Conservation (phyloP, 2,113 vertebrate genomes). For the Astatotilapia flaviijosephi region DNA sequence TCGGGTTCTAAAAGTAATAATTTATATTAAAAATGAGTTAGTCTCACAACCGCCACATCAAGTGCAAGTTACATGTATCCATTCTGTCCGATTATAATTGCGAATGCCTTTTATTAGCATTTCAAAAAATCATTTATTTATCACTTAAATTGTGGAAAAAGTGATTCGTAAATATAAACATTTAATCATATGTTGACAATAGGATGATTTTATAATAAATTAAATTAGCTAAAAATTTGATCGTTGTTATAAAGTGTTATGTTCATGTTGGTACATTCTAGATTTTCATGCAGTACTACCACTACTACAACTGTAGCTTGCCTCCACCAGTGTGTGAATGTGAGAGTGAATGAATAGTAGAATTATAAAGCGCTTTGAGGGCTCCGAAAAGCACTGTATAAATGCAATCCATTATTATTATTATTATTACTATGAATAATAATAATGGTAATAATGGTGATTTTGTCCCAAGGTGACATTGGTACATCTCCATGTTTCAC, state of each 20-base stretch:
- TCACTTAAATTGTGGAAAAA: too few species aligned
- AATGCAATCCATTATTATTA: too few species aligned
- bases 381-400: too few species aligned
- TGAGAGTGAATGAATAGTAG: too few species aligned
- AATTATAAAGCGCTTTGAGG: too few species aligned
- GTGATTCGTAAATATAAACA: too few species aligned
- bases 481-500: neutral
- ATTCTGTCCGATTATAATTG: fast-evolving
- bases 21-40: neutral
- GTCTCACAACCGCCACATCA: neutral
- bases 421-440: neutral
- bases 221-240: neutral
- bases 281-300: neutral
- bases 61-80: neutral
- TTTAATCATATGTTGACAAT: neutral
- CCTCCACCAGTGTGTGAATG: too few species aligned
- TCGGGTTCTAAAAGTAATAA: neutral
- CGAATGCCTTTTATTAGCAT: neutral
- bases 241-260: neutral
- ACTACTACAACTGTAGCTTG: neutral
- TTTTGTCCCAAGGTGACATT: neutral
- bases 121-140: neutral
- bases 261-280: neutral
- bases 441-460: neutral
- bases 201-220: neutral